Evolutionary conservation across 1,140 invertebrate species (phyloP).

Genomic region (Nephotettix cincticeps): DNA sequence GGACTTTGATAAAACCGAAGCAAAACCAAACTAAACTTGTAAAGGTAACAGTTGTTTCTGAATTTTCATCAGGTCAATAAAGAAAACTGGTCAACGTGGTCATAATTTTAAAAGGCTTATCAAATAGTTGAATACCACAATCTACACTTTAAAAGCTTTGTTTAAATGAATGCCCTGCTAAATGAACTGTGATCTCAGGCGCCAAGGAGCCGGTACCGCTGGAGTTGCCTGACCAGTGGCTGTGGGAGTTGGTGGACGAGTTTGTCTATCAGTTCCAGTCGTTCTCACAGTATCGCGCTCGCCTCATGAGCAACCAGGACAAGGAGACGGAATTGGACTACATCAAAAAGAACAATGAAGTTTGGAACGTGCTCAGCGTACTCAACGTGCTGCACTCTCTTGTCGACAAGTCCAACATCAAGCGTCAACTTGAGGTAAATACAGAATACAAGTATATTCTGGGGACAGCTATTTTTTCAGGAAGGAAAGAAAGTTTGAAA

Average conservation of each 20-base stretch:
- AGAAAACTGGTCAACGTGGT: too few species aligned
- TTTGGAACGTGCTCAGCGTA: conserved; percentile 98
- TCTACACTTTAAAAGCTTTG: too few species aligned
- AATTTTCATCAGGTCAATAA: too few species aligned
- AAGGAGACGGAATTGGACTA: conserved; percentile 76
- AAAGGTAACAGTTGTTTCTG: too few species aligned
- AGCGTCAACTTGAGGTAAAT: conserved; percentile 88
- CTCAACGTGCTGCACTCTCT: conserved; percentile 97
- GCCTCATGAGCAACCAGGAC: conserved; percentile 78
- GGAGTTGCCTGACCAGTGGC: conserved; percentile 97
- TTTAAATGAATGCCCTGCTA: too few species aligned
- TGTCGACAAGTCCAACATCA: conserved; percentile 98
- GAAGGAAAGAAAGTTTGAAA: too few species aligned
- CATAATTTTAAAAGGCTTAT: too few species aligned
- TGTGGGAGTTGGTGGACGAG: conserved; percentile 99
- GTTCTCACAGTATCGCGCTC: conserved; percentile 91
- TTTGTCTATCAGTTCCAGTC: conserved; percentile 94
- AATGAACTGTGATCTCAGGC: conserved; percentile 55
- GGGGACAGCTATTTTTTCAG: too few species aligned
- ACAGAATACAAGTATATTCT: too few species aligned
- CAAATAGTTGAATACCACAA: too few species aligned
- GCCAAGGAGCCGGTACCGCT: conserved; percentile 86
- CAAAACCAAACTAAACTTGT: too few species aligned
- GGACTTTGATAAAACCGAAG: too few species aligned
- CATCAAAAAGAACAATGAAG: conserved; percentile 75